phyloP scores from a whole-genome alignment of 2,888 invertebrate genomes.

The Steinernema hermaphroditum region DNA sequence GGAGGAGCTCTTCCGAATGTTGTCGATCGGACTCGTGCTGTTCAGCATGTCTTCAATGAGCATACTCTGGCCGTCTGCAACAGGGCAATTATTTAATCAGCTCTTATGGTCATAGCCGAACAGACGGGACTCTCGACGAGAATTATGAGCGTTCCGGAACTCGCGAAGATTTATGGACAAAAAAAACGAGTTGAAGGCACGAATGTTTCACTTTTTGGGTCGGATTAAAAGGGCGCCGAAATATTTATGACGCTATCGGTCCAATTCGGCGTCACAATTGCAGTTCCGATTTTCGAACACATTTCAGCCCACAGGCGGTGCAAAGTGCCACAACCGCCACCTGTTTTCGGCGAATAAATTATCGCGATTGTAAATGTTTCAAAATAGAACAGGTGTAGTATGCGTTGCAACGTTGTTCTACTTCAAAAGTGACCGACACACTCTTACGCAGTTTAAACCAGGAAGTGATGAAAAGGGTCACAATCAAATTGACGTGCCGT shows the following conservation, averaged over 20 bases:
- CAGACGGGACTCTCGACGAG: neutral
- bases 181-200: conserved; percentile 2
- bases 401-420: neutral
- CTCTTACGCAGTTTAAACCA: no score
- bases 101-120: neutral
- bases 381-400: neutral
- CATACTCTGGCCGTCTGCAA: conserved; percentile 8
- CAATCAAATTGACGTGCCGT: no score
- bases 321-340: neutral
- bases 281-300: neutral
- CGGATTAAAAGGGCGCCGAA: neutral
- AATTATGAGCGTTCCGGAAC: conserved; percentile 5
- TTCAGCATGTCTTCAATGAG: conserved; percentile 15
- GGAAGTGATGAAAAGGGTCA: no score
- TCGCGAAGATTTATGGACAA: neutral
- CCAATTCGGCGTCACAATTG: neutral
- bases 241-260: neutral
- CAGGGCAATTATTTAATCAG: neutral
- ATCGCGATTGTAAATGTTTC: neutral
- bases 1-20: conserved; percentile 20
- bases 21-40: conserved; percentile 29
- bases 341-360: neutral
- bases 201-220: neutral
- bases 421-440: no score
- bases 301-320: neutral